These are phyloP conservation scores for Bimastos eiseni DNA, from an alignment of 2,888 invertebrate species.

Conservation along the genomic window DNA sequence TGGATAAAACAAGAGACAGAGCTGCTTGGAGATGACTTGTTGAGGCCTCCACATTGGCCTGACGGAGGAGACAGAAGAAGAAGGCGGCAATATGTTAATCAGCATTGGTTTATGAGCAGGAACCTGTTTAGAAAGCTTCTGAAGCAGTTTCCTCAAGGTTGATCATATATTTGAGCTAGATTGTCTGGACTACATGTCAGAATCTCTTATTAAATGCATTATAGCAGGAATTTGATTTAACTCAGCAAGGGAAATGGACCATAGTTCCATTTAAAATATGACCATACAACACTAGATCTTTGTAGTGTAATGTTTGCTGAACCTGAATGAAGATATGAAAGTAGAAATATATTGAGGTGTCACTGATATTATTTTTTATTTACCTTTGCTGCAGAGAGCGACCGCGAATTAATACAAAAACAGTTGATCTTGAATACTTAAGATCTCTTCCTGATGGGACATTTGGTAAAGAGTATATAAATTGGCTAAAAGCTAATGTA, in stretches of 20 bases:
- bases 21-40: too few relatives aligned
- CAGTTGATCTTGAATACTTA: slow-evolving; percentile 76
- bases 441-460: slow-evolving; percentile 76
- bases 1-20: too few relatives aligned
- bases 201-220: too few relatives aligned
- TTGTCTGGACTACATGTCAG: too few relatives aligned
- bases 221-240: too few relatives aligned
- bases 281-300: neutral
- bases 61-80: too few relatives aligned
- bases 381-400: slow-evolving; percentile 66
- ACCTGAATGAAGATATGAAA: neutral
- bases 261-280: neutral
- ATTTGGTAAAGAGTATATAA: slow-evolving; percentile 81
- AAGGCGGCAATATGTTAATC: too few relatives aligned
- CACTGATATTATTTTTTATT: neutral
- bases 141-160: too few relatives aligned
- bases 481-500: slow-evolving; percentile 80
- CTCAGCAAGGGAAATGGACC: neutral
- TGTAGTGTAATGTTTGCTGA: neutral
- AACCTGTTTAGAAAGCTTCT: too few relatives aligned
- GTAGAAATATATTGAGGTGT: neutral
- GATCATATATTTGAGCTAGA: too few relatives aligned
- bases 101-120: too few relatives aligned
- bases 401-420: slow-evolving; percentile 84
- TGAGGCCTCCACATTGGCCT: too few relatives aligned